phyloP scores from a whole-genome alignment of 2,797 vertebrate species.

The Urophycis tenuis region DNA sequence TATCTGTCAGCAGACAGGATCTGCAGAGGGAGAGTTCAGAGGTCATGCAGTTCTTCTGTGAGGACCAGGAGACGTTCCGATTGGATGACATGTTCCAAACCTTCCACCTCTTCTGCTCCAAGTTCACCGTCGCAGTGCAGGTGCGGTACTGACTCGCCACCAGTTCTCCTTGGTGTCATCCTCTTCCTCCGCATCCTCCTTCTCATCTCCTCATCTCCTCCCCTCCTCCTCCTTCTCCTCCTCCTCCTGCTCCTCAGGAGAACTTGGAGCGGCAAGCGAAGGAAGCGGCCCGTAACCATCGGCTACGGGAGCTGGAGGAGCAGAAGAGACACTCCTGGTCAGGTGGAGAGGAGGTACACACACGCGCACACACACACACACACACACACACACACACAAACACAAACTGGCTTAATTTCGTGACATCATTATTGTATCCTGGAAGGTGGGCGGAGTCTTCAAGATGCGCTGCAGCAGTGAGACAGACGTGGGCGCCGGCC shows the following conservation, averaged over 20 bases:
- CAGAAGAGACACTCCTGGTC: constrained; percentile 80
- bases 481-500: constrained; percentile 70
- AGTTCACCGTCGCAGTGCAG: constrained; percentile 82
- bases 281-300: constrained; percentile 68
- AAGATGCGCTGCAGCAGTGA: constrained; percentile 79
- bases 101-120: constrained; percentile 81
- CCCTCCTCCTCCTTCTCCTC: not conserved
- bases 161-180: too few species aligned
- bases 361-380: not conserved
- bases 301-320: constrained; percentile 73
- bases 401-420: not conserved
- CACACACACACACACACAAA: not conserved
- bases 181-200: not conserved
- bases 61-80: constrained; percentile 84
- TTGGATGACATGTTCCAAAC: constrained; percentile 88
- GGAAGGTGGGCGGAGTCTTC: constrained; percentile 60
- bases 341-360: constrained; percentile 63
- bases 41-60: constrained; percentile 92
- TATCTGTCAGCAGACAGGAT: constrained; percentile 65
- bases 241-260: constrained; percentile 65
- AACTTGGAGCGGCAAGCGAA: constrained; percentile 76
- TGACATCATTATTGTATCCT: not conserved
- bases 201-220: not conserved
- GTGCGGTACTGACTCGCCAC: constrained; percentile 52
- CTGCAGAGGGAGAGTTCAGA: constrained; percentile 70